Evolutionary conservation across 2,797 vertebrate genomes (phyloP), one percentile per base, ranked within the genome.

Genomic region (Somateria mollissima): DNA sequence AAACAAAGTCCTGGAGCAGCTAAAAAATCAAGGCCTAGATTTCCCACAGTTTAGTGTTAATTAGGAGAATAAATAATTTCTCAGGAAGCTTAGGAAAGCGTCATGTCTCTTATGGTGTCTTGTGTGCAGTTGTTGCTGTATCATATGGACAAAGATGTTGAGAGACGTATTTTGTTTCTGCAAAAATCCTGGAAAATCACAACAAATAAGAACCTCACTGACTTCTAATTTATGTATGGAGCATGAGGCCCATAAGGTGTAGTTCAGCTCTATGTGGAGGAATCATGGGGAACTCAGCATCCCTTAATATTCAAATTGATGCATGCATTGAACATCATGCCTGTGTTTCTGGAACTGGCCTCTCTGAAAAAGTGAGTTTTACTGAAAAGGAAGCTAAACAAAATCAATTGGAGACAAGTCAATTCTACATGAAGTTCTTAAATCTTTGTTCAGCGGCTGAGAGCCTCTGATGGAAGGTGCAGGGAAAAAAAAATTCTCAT

Each of bases 401-500:
- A 93, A 89, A 66, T 67, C 78, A 51, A 39, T 3, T 11, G 71
- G 78, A 75, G 58, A 80, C 77, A 87, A 69, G 78, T 64, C 57
- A 65, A 25, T 83, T 89, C 72, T 45, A 24, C 9, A 13, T 43
- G 62, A 81, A 56, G 65, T 43, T 77, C 72, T 87, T 47, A 71
- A 54, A 41, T 81, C 84, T 80, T 43, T 30, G 79, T 32, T 67
- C 39, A 37, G 43, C 69, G 80, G 78, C 81, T 56, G 66, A 71
- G 54, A 67, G n/a, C 36, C 64, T 72, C 66, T 53, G 82, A 8
- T 60, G 64, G 88, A 76, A 90, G 76, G 71, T 79, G 92, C 21
- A 47, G 85, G 67, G 58, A 66, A 87, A 75, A 5, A 36, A 47
- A 17, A 28, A 79, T 71, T 65, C 81, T 83, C 65, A 11, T 71